Conservation (phyloP, 2,797 vertebrate species). For the Muscicapa comitata region DNA sequence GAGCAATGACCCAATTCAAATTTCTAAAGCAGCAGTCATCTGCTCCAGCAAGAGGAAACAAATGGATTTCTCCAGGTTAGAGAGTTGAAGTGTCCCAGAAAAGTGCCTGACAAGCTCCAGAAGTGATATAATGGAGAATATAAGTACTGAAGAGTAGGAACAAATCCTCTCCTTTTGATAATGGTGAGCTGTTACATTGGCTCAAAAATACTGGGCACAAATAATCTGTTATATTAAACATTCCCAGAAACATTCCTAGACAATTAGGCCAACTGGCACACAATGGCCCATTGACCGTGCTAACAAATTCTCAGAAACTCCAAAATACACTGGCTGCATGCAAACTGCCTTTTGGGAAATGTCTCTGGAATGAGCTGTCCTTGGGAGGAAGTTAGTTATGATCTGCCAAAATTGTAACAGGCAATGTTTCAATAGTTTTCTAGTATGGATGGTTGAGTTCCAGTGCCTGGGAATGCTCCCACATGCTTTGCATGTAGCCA, state of each 20-base stretch:
- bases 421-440: conserved; percentile 15
- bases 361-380: conserved; percentile 7
- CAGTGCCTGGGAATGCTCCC: conserved; percentile 13
- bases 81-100: background rate
- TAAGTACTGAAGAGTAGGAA: background rate
- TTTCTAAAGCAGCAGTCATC: background rate
- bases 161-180: background rate
- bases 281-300: background rate
- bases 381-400: background rate
- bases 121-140: background rate
- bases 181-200: background rate
- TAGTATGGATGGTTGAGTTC: background rate
- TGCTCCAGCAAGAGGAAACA: background rate
- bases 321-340: background rate
- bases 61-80: background rate
- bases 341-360: background rate
- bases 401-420: conserved; percentile 22
- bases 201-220: background rate
- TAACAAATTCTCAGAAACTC: conserved; percentile 16
- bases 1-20: background rate
- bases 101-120: background rate
- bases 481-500: background rate
- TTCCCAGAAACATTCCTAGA: conserved; percentile 40
- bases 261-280: conserved; percentile 32
- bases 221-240: conserved; percentile 15